Evolutionary conservation across 2,888 invertebrate genomes (phyloP).

Genomic region (Melipona bicolor): DNA sequence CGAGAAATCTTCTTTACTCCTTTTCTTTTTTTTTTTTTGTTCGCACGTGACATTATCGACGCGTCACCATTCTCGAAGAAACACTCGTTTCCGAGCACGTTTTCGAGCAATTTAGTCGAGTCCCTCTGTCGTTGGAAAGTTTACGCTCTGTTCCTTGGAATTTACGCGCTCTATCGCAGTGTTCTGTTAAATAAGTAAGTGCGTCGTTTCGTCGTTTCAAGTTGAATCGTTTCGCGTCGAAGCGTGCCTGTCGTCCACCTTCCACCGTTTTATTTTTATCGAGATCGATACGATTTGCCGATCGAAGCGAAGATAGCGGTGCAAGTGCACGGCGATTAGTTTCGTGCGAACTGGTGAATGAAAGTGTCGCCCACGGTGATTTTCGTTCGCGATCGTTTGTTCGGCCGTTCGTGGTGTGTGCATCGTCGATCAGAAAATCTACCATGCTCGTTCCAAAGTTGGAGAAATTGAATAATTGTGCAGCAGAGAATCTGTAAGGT

Average conservation of each 20-base stretch:
- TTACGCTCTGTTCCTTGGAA: not conserved
- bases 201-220: not conserved
- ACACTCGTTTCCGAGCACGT: no score
- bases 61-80: not conserved
- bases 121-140: not conserved
- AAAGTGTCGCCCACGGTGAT: not conserved
- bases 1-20: not conserved
- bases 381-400: not conserved
- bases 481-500: no score
- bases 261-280: conserved; percentile 16
- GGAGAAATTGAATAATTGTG: no score
- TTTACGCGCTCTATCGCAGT: not conserved
- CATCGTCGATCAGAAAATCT: no score
- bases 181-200: not conserved
- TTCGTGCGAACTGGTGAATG: not conserved
- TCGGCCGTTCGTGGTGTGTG: no score
- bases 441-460: no score
- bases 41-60: conserved; percentile 7
- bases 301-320: not conserved
- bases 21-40: not conserved
- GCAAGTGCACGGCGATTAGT: not conserved
- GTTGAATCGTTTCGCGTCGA: not conserved
- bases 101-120: not conserved
- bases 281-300: conserved; percentile 19
- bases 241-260: not conserved